Percentiles rank a stretch among this genome's conserved stretches.
Conservation (phyloP, 2,888 invertebrate genomes). For the Calliphora vomitoria region DNA sequence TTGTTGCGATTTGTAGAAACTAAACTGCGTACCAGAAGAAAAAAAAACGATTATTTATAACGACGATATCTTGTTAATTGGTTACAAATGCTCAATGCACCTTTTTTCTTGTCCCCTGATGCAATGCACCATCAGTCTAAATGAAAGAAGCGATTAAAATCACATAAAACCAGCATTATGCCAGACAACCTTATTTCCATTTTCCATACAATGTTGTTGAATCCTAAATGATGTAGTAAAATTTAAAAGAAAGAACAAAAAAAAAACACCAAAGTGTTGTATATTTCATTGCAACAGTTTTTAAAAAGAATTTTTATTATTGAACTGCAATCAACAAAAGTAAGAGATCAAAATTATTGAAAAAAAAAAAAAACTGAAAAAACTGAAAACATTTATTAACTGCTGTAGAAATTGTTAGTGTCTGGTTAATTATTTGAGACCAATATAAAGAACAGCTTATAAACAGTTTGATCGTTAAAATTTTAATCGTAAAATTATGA, state of each 20-base stretch:
- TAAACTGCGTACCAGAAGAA: slow-evolving; percentile 9
- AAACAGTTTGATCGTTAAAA: slow-evolving; percentile 75
- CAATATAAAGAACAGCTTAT: slow-evolving; percentile 71
- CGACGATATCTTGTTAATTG: slow-evolving; percentile 73
- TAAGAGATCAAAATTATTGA: slow-evolving; percentile 47
- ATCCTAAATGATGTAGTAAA: slow-evolving; percentile 70
- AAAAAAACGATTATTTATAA: slow-evolving; percentile 59
- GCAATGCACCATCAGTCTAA: slow-evolving; percentile 18
- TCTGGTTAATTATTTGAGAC: slow-evolving; percentile 47
- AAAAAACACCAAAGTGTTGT: slow-evolving; percentile 13
- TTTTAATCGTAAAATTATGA: slow-evolving; percentile 75
- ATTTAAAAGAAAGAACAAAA: slow-evolving; percentile 25
- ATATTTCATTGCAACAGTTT: slow-evolving; percentile 28
- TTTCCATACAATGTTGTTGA: slow-evolving; percentile 66
- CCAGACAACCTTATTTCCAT: slow-evolving; percentile 25
- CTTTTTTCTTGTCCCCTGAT: slow-evolving; percentile 38
- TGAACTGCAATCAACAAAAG: slow-evolving; percentile 58
- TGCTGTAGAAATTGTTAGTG: background rate
- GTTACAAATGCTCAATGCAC: slow-evolving; percentile 75
- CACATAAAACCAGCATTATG: slow-evolving; percentile 63
- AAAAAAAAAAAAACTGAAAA: background rate
- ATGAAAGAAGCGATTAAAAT: slow-evolving; percentile 69
- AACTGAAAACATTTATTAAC: background rate
- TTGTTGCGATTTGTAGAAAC: slow-evolving; percentile 59
- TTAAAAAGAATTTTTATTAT: slow-evolving; percentile 48